Percentiles rank a stretch among this genome's conserved stretches.
Conservation (phyloP, 1,140 invertebrate genomes). For the Drosophila eugracilis region DNA sequence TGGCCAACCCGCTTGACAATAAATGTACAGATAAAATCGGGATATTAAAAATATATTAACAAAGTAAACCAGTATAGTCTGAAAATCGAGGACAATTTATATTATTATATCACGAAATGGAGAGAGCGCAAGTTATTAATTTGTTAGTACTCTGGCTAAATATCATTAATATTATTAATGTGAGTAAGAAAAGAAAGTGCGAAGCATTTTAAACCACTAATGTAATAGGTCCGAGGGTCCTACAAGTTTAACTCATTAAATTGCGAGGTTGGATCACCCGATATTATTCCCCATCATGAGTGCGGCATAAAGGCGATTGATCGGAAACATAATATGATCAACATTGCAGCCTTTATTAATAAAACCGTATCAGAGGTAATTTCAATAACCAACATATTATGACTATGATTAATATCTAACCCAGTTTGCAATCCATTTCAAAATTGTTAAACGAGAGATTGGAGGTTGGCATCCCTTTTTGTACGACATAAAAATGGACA, state of each 20-base stretch:
- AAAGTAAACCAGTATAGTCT: no score
- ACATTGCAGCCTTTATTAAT: conserved; percentile 8
- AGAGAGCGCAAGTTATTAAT: not conserved
- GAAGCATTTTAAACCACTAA: no score
- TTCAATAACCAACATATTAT: no score
- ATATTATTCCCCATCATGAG: not conserved
- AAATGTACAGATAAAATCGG: no score
- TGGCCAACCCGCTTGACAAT: conserved; percentile 57
- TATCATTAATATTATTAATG: not conserved
- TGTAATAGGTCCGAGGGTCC: not conserved
- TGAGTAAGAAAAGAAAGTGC: not conserved
- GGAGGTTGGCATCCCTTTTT: conserved; percentile 58
- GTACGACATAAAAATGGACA: conserved; percentile 21
- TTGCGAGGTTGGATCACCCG: not conserved
- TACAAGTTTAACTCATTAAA: conserved; percentile 30
- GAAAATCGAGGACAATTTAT: not conserved
- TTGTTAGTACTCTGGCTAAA: not conserved
- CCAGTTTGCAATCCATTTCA: conserved; percentile 2
- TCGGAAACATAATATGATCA: conserved; percentile 26
- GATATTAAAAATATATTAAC: no score
- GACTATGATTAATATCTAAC: no score
- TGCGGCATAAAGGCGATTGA: conserved; percentile 50
- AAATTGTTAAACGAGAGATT: conserved; percentile 26
- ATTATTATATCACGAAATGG: not conserved
- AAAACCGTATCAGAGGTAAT: conserved; percentile 32